A percentile compares a stretch with the other conserved stretches of the same genome.
Evolutionary conservation across 2,888 invertebrate genomes (phyloP).

Genomic region (Tachina fera): DNA sequence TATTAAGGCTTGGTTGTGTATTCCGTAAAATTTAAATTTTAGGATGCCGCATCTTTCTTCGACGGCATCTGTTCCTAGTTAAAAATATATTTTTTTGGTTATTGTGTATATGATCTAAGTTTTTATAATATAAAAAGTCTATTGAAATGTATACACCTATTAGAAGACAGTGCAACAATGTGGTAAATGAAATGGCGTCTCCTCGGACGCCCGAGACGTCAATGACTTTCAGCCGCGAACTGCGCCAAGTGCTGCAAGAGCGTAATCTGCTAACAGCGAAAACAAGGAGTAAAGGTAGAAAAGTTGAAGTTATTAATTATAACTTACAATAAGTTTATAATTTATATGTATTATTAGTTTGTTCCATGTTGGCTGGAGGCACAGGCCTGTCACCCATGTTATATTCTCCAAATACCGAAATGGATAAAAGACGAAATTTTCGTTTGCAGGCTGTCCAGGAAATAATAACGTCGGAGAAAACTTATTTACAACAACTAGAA

Average conservation of each 20-base stretch:
- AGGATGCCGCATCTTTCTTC: not conserved
- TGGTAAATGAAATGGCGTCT: slow-evolving; percentile 71
- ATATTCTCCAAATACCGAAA: slow-evolving; percentile 77
- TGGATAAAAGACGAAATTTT: slow-evolving; percentile 79
- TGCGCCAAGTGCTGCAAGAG: slow-evolving; percentile 85
- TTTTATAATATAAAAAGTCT: not conserved
- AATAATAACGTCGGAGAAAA: slow-evolving; percentile 88
- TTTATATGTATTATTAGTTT: slow-evolving; percentile 80
- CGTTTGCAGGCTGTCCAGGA: slow-evolving; percentile 86
- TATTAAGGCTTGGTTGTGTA: no score
- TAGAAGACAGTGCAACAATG: slow-evolving; percentile 73
- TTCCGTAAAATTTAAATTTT: slow-evolving; percentile 38
- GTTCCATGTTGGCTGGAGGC: slow-evolving; percentile 84
- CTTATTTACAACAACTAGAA: slow-evolving; percentile 88
- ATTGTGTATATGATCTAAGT: not conserved
- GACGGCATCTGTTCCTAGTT: slow-evolving; percentile 16
- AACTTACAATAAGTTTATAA: slow-evolving; percentile 2
- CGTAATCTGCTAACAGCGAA: slow-evolving; percentile 86
- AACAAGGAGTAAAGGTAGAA: slow-evolving; percentile 85
- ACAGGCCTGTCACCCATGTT: slow-evolving; percentile 71
- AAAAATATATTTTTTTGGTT: not conserved
- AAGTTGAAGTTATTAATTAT: not conserved
- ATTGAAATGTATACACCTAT: slow-evolving; percentile 78
- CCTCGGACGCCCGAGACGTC: slow-evolving; percentile 80
- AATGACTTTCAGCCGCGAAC: slow-evolving; percentile 85